phyloP scores from a whole-genome alignment of 2,888 invertebrate genomes.

The Agriopis marginaria region DNA sequence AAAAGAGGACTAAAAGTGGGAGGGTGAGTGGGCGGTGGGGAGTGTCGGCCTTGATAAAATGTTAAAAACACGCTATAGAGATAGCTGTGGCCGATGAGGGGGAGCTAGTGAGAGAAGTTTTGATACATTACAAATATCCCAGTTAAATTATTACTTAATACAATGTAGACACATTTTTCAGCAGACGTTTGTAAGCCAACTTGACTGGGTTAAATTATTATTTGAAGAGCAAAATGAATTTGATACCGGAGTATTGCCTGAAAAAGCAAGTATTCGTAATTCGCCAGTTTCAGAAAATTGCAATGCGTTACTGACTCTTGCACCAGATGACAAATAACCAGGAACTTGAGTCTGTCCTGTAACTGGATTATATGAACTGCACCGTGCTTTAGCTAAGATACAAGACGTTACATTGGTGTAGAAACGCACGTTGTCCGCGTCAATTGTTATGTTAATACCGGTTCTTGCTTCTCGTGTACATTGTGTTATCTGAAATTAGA shows the following conservation, averaged over 20 bases:
- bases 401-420: slow-evolving; percentile 89
- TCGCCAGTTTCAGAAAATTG: slow-evolving; percentile 86
- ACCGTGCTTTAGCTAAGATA: slow-evolving; percentile 88
- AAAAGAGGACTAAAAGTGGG: no score
- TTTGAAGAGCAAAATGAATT: slow-evolving; percentile 84
- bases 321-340: slow-evolving; percentile 70
- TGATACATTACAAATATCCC: no score
- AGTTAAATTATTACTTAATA: no score
- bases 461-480: slow-evolving; percentile 84
- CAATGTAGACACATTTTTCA: slow-evolving; percentile 43
- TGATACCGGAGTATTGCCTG: slow-evolving; percentile 78
- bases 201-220: slow-evolving; percentile 82
- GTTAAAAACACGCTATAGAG: no score
- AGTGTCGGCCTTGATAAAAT: no score
- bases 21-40: no score
- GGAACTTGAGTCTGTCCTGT: slow-evolving; percentile 88
- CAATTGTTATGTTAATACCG: slow-evolving; percentile 78
- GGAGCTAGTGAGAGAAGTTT: no score
- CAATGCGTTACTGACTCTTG: slow-evolving; percentile 82
- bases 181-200: slow-evolving; percentile 79
- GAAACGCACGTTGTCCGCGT: slow-evolving; percentile 83
- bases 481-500: slow-evolving; percentile 77
- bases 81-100: no score
- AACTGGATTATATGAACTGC: slow-evolving; percentile 88
- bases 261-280: slow-evolving; percentile 84